Percentiles rank a stretch among this genome's conserved stretches.
Evolutionary conservation across 2,113 vertebrate species (phyloP).

Genomic region (Xiphophorus maculatus): DNA sequence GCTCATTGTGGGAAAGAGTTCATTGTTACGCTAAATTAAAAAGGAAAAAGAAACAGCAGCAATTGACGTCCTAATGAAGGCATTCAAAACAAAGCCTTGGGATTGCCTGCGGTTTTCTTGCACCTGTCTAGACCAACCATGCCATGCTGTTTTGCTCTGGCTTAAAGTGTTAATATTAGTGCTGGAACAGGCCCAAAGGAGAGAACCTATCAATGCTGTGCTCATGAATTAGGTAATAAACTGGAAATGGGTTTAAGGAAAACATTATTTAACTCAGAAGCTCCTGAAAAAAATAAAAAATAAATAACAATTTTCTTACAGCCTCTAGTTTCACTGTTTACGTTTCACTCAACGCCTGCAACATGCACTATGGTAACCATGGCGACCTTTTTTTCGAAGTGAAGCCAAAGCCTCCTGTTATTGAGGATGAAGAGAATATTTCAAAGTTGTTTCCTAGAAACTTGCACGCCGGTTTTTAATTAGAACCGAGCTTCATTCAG

Average conservation of each 20-base stretch:
- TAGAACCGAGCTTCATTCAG: neutral
- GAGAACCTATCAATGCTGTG: conserved; percentile 1
- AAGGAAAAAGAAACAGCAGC: neutral
- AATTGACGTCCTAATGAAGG: neutral
- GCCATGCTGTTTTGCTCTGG: neutral
- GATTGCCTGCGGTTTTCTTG: neutral
- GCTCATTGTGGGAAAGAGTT: neutral
- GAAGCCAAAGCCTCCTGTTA: neutral
- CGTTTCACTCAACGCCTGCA: neutral
- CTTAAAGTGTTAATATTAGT: neutral
- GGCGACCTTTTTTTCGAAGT: neutral
- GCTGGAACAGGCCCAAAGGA: neutral
- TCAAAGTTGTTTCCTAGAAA: conserved; percentile 10
- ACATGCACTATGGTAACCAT: neutral
- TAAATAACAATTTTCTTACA: neutral
- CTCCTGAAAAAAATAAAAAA: no score
- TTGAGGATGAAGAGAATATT: neutral
- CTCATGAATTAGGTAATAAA: neutral
- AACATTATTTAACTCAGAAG: neutral
- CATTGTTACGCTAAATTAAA: neutral
- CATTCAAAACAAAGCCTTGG: neutral
- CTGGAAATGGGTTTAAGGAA: neutral
- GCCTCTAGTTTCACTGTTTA: neutral
- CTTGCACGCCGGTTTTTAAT: neutral
- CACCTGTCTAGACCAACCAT: neutral